These are phyloP conservation scores for Epirrhoe tristata DNA, from an alignment of 2,888 invertebrate genomes.

Conservation along the genomic window DNA sequence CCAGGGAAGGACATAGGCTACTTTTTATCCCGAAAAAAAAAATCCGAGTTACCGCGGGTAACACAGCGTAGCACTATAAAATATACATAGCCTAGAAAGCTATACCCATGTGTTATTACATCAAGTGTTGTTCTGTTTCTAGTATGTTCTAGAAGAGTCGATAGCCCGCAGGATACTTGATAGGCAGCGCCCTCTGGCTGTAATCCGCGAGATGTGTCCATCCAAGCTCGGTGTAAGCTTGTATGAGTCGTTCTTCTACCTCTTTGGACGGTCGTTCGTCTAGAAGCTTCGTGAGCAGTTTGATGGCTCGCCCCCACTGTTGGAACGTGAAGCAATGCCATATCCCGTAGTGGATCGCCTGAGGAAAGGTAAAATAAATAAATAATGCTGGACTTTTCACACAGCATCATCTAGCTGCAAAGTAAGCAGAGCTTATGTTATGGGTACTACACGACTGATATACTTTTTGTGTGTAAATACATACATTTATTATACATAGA, in stretches of 20 bases:
- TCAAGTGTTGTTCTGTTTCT: too few species aligned
- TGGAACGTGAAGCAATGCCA: conserved; percentile 93
- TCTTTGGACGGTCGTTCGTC: conserved; percentile 94
- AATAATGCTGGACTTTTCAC: neutral
- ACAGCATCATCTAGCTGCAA: too few species aligned
- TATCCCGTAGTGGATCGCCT: conserved; percentile 91
- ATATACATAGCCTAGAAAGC: too few species aligned
- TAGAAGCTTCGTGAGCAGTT: conserved; percentile 89
- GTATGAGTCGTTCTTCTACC: conserved; percentile 87
- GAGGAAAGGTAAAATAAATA: conserved; percentile 27
- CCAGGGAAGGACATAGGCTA: too few species aligned
- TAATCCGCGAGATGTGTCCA: conserved; percentile 89
- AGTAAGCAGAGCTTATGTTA: too few species aligned
- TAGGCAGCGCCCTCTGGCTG: conserved; percentile 85
- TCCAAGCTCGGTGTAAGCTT: conserved; percentile 87
- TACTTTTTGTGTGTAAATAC: too few species aligned
- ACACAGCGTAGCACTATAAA: too few species aligned
- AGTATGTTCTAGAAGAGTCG: conserved; percentile 85
- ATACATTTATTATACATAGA: too few species aligned
- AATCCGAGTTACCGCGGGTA: too few species aligned
- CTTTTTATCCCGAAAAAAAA: too few species aligned
- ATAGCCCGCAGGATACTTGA: conserved; percentile 89
- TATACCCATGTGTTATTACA: too few species aligned
- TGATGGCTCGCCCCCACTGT: conserved; percentile 93
- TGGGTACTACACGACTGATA: too few species aligned